These are phyloP conservation scores for Paradisaea rubra DNA, from an alignment of 2,113 vertebrate genomes.

Conservation along the genomic window DNA sequence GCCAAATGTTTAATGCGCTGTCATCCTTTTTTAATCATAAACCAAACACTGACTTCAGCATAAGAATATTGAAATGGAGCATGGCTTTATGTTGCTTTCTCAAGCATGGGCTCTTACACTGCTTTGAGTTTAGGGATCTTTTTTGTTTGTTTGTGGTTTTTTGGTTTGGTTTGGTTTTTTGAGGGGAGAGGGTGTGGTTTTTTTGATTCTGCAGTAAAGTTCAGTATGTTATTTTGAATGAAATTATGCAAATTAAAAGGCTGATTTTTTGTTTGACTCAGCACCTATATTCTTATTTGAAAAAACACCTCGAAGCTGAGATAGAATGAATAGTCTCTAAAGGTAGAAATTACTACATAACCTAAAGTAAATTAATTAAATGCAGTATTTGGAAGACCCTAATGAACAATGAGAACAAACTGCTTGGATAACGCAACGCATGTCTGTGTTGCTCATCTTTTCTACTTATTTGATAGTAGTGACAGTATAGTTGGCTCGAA, in stretches of 20 bases:
- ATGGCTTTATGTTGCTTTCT: not conserved
- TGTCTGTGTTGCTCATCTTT: constrained; percentile 48
- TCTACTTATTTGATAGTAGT: constrained; percentile 44
- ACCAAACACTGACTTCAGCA: constrained; percentile 20
- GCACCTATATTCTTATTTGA: not conserved
- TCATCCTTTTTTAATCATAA: constrained; percentile 37
- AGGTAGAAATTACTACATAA: not conserved
- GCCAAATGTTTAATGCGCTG: constrained; percentile 26
- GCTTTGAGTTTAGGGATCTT: not conserved
- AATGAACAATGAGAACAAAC: constrained; percentile 34
- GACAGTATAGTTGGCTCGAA: constrained; percentile 42
- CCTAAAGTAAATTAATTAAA: constrained; percentile 35
- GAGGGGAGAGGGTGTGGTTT: not conserved
- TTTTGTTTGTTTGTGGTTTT: not conserved
- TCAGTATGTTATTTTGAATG: not conserved
- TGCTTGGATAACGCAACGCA: constrained; percentile 17
- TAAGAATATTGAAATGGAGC: constrained; percentile 23
- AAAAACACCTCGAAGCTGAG: not conserved
- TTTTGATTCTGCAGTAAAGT: not conserved
- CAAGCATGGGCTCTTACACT: not conserved
- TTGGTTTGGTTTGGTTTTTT: not conserved
- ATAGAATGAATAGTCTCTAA: not conserved
- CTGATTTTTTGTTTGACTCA: not conserved
- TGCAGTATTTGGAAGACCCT: constrained; percentile 11
- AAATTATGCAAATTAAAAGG: not conserved